Percentiles rank a stretch among this genome's conserved stretches.
These are phyloP conservation scores for Peromyscus eremicus DNA, from an alignment of 2,797 vertebrate genomes.

Conservation along the genomic window DNA sequence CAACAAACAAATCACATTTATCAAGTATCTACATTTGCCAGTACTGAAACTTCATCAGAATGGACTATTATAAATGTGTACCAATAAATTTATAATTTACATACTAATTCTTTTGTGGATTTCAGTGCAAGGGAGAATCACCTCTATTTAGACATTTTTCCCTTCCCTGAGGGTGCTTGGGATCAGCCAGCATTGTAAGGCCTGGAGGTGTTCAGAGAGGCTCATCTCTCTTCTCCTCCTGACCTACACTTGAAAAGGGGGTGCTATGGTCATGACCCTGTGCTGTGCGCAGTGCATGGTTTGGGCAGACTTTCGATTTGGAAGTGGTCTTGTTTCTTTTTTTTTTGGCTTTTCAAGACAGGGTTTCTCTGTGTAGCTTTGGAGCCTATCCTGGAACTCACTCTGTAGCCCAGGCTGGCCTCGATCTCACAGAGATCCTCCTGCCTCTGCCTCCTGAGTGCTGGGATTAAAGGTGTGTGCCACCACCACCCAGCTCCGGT, in stretches of 20 bases:
- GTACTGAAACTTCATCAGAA: background rate
- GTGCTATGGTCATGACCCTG: background rate
- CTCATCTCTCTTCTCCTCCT: background rate
- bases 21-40: background rate
- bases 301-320: background rate
- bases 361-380: too few relatives aligned
- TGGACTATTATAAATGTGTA: background rate
- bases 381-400: too few relatives aligned
- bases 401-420: too few relatives aligned
- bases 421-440: too few relatives aligned
- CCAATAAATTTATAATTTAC: background rate
- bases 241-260: background rate
- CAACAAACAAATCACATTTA: background rate
- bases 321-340: too few relatives aligned
- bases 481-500: too few relatives aligned
- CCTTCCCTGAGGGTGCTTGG: background rate
- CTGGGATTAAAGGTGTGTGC: too few relatives aligned
- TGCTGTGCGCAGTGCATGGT: background rate
- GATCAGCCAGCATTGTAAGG: background rate
- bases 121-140: background rate
- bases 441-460: too few relatives aligned
- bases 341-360: too few relatives aligned
- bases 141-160: background rate
- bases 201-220: background rate
- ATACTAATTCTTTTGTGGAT: background rate